Evolutionary conservation across 1,140 invertebrate genomes (phyloP).

Genomic region (Asobara japonica): DNA sequence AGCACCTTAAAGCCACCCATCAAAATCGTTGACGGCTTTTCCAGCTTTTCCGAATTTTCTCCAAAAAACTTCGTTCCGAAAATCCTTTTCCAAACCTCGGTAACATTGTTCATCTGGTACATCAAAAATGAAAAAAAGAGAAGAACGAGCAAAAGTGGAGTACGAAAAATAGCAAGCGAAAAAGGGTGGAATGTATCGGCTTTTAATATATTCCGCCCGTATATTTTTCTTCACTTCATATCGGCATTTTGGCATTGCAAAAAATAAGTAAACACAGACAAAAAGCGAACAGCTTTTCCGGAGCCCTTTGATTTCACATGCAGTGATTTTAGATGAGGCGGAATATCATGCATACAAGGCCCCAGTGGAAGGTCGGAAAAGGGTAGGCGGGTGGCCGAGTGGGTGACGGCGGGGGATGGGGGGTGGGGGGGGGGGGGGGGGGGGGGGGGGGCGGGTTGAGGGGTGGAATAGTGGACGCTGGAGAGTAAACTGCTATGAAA

Average conservation of each 20-base stretch:
- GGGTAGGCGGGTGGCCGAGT: too few relatives aligned
- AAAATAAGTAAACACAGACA: background rate
- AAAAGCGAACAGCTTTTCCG: background rate
- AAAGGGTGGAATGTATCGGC: background rate
- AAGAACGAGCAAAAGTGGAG: background rate
- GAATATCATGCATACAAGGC: too few relatives aligned
- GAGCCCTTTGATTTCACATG: constrained; percentile 12
- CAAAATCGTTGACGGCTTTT: too few relatives aligned
- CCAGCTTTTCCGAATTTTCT: too few relatives aligned
- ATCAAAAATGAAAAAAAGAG: background rate
- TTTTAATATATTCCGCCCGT: background rate
- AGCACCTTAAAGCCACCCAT: too few relatives aligned
- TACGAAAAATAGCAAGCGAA: background rate
- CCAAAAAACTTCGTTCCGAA: too few relatives aligned
- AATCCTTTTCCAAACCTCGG: too few relatives aligned
- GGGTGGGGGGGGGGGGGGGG: background rate
- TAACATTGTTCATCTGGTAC: too few relatives aligned
- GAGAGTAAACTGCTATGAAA: background rate
- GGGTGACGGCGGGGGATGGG: background rate
- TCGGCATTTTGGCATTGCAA: background rate
- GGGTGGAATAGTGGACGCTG: too few relatives aligned
- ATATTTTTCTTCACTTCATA: background rate
- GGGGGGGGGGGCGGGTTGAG: too few relatives aligned
- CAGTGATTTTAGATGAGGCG: background rate
- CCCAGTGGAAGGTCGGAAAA: too few relatives aligned